Conservation (phyloP, 2,888 invertebrate species). For the Scrobipalpa costella region DNA sequence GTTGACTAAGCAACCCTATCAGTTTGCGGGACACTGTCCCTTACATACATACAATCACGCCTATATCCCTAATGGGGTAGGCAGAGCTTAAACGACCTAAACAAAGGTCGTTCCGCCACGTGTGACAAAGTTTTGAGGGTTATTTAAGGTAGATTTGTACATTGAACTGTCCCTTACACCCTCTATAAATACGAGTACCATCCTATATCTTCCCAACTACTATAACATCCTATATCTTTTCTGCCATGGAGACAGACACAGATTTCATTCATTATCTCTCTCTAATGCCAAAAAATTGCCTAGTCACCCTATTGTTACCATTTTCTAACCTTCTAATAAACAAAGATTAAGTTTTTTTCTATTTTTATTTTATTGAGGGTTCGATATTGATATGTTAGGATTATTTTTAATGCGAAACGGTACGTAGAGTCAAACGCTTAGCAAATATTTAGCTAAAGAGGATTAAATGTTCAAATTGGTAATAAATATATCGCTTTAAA, state of each 20-base stretch:
- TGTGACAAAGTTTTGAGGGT: too few relatives aligned
- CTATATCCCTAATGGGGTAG: too few relatives aligned
- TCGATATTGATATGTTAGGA: slow-evolving; percentile 58
- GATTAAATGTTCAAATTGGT: slow-evolving; percentile 19
- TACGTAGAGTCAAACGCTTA: slow-evolving; percentile 41
- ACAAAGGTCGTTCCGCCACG: too few relatives aligned
- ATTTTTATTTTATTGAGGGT: slow-evolving; percentile 36
- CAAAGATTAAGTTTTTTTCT: slow-evolving; percentile 58
- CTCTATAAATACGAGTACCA: too few relatives aligned
- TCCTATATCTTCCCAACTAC: too few relatives aligned
- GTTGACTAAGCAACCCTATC: too few relatives aligned
- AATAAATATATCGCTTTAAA: slow-evolving; percentile 12
- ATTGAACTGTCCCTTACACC: too few relatives aligned
- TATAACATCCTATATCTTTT: too few relatives aligned
- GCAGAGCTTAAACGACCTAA: too few relatives aligned
- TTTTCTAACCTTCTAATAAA: slow-evolving; percentile 54
- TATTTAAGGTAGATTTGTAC: too few relatives aligned
- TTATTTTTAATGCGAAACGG: slow-evolving; percentile 44
- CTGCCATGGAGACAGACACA: not conserved
- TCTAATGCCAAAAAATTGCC: slow-evolving; percentile 48
- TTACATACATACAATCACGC: too few relatives aligned
- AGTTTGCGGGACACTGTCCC: too few relatives aligned
- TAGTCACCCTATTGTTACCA: slow-evolving; percentile 42
- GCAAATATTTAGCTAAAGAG: slow-evolving; percentile 40
- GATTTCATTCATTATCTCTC: slow-evolving; percentile 51